Percentiles rank a stretch among this genome's conserved stretches.
phyloP scores from a whole-genome alignment of 2,888 invertebrate species.

The Zele albiditarsus region DNA sequence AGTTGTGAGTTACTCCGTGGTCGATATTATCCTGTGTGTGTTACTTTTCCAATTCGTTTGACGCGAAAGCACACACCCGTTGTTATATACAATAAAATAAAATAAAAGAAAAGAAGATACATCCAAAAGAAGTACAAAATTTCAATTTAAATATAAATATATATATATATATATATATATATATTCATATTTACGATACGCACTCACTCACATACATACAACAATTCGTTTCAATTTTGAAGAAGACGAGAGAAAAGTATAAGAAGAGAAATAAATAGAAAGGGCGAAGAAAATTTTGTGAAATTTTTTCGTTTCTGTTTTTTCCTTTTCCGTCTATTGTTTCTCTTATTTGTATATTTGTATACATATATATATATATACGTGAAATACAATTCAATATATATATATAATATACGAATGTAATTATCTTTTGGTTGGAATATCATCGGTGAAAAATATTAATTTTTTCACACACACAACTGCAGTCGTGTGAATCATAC shows the following conservation, averaged over 20 bases:
- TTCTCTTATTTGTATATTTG: background rate
- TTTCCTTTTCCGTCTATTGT: slow-evolving; percentile 1
- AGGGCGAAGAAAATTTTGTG: background rate
- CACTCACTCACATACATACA: no score
- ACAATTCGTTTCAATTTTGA: no score
- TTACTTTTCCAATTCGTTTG: slow-evolving; percentile 6
- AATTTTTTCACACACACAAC: slow-evolving; percentile 6
- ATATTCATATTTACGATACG: no score
- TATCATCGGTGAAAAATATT: background rate
- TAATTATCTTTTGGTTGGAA: background rate
- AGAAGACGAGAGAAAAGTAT: background rate
- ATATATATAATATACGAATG: no score
- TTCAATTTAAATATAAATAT: background rate
- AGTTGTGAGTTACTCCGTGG: slow-evolving; percentile 17
- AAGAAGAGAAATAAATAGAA: background rate
- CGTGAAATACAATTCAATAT: no score
- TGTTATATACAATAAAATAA: background rate
- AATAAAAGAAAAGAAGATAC: background rate
- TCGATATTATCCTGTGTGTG: slow-evolving; percentile 10
- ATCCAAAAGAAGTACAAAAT: background rate
- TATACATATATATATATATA: no score
- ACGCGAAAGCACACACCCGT: slow-evolving; percentile 12
- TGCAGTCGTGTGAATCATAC: background rate
- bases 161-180: no score
- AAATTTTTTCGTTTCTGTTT: slow-evolving; percentile 13